These are phyloP conservation scores for Hemichromis elongatus DNA, from an alignment of 2,113 vertebrate genomes.

Conservation along the genomic window DNA sequence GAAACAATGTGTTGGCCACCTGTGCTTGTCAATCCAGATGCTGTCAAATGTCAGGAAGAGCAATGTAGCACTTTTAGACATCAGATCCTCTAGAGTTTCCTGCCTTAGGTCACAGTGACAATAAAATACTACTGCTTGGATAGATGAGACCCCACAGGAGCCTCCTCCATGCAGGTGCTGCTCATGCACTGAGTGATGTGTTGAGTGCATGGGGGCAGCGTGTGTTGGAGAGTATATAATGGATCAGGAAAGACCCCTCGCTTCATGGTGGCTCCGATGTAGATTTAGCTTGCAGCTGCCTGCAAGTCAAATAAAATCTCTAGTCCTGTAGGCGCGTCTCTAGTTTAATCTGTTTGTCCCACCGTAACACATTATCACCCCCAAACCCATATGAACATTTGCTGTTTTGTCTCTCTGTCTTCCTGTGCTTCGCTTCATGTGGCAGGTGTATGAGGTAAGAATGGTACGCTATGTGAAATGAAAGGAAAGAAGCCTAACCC, in stretches of 20 bases:
- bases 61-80: background rate
- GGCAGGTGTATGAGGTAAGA: constrained; percentile 99
- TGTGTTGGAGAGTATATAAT: background rate
- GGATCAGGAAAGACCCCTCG: background rate
- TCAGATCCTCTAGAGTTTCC: constrained; percentile 14
- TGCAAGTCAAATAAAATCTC: background rate
- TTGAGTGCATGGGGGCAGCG: constrained; percentile 10
- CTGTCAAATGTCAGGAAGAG: background rate
- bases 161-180: constrained; percentile 35
- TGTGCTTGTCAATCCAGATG: background rate
- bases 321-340: background rate
- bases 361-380: constrained; percentile 22
- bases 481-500: constrained; percentile 21
- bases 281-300: constrained; percentile 16
- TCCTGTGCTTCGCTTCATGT: constrained; percentile 80
- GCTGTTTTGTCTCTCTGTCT: constrained; percentile 72
- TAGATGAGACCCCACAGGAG: constrained; percentile 28
- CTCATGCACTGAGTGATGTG: background rate
- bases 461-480: constrained; percentile 58
- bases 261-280: constrained; percentile 15
- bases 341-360: background rate
- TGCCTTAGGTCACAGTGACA: constrained; percentile 16
- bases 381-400: constrained; percentile 56
- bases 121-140: constrained; percentile 18
- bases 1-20: background rate